phyloP scores from a whole-genome alignment of 2,113 vertebrate genomes.

The Sialia sialis region DNA sequence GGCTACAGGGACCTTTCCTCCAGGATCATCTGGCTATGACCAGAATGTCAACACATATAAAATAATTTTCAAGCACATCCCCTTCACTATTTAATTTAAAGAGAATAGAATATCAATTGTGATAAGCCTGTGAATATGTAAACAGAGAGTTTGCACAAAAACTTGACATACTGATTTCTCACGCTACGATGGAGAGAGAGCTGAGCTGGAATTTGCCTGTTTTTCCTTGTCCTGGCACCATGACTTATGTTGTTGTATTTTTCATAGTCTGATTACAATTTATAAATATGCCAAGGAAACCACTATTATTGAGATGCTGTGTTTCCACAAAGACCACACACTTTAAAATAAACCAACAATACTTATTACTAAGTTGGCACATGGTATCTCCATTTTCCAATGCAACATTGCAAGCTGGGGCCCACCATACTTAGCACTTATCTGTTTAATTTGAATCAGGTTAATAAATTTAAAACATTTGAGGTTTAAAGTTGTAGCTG shows the following conservation, averaged over 20 bases:
- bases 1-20: neutral
- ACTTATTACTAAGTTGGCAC: neutral
- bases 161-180: neutral
- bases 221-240: neutral
- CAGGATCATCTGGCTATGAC: neutral
- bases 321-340: constrained; percentile 18
- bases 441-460: constrained; percentile 5
- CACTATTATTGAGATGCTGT: neutral
- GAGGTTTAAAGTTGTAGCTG: neutral
- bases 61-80: neutral
- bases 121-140: neutral
- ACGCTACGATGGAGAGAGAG: neutral
- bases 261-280: constrained; percentile 6
- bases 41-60: neutral
- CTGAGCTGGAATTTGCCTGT: neutral
- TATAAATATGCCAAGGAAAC: constrained; percentile 16
- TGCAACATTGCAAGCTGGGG: neutral
- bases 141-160: neutral
- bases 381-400: neutral
- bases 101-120: neutral
- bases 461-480: neutral
- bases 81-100: neutral
- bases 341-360: neutral
- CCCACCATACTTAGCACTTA: neutral
- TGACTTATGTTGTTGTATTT: neutral